A percentile compares a stretch with the other conserved stretches of the same genome.
phyloP scores from a whole-genome alignment of 2,888 invertebrate species.

The Monopis laevigella region DNA sequence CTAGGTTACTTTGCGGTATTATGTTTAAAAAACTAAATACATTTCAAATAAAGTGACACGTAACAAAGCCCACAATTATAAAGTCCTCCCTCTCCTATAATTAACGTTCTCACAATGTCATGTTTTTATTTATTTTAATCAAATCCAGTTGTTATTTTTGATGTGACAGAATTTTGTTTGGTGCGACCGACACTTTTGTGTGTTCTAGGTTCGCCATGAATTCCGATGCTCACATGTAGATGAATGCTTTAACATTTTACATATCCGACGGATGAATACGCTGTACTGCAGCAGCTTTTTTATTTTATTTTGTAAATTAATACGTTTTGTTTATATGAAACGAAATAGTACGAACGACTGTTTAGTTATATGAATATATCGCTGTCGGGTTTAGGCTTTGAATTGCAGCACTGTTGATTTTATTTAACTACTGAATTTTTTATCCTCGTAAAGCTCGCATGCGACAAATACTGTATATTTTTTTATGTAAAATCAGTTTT shows the following conservation, averaged over 20 bases:
- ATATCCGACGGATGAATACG: constrained; percentile 59
- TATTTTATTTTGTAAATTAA: constrained; percentile 50
- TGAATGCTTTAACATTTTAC: constrained; percentile 64
- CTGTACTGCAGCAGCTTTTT: constrained; percentile 43
- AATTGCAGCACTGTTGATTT: background rate
- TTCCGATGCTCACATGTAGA: constrained; percentile 53
- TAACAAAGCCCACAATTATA: too few relatives aligned
- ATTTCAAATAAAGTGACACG: too few relatives aligned
- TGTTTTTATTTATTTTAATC: constrained; percentile 47
- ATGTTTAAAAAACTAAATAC: too few relatives aligned
- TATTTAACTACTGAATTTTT: too few relatives aligned
- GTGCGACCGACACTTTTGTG: constrained; percentile 47
- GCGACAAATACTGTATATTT: too few relatives aligned
- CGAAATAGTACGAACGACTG: constrained; percentile 5
- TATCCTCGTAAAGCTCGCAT: too few relatives aligned
- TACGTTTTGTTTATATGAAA: constrained; percentile 39
- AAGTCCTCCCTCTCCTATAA: too few relatives aligned
- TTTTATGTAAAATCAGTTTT: too few relatives aligned
- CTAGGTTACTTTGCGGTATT: too few relatives aligned
- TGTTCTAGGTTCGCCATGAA: constrained; percentile 49
- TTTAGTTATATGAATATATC: too few relatives aligned
- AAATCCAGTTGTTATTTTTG: constrained; percentile 56
- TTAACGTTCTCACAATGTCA: background rate
- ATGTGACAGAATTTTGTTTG: constrained; percentile 38
- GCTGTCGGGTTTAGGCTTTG: constrained; percentile 1